phyloP scores from a whole-genome alignment of 2,888 invertebrate species.

The Thera britannica region DNA sequence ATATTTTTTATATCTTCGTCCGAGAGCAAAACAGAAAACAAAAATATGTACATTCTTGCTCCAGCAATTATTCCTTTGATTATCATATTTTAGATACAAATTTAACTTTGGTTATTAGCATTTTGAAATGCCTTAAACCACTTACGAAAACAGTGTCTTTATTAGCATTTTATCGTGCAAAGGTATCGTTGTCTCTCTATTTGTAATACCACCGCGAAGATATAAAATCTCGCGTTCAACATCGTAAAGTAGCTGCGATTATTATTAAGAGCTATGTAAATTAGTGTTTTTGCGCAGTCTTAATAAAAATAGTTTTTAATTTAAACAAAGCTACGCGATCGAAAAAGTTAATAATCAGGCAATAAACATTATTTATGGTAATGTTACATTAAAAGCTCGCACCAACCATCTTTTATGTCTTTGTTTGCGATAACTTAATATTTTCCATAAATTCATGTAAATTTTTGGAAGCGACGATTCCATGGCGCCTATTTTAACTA shows the following conservation, averaged over 20 bases:
- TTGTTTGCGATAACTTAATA: conserved; percentile 51
- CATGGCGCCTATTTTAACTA: conserved; percentile 50
- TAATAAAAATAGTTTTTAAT: conserved; percentile 20
- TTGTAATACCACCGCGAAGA: conserved; percentile 35
- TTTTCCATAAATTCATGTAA: conserved; percentile 60
- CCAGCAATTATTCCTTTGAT: conserved; percentile 26
- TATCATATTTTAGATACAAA: conserved; percentile 23
- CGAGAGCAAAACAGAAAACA: neutral
- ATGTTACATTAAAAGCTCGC: conserved; percentile 49
- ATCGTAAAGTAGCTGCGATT: conserved; percentile 25
- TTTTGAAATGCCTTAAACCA: conserved; percentile 43
- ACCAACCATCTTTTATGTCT: conserved; percentile 48
- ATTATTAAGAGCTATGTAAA: conserved; percentile 21
- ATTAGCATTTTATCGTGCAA: conserved; percentile 55
- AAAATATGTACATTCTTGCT: neutral
- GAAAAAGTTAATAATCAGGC: conserved; percentile 7
- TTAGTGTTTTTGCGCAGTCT: conserved; percentile 15
- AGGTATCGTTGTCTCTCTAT: conserved; percentile 36
- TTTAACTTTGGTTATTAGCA: conserved; percentile 29
- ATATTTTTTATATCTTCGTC: too few relatives aligned
- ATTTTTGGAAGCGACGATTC: conserved; percentile 48
- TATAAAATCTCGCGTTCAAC: conserved; percentile 38
- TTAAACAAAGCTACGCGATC: conserved; percentile 23
- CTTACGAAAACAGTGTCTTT: conserved; percentile 49
- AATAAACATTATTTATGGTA: conserved; percentile 42